Percentiles rank a stretch among this genome's conserved stretches.
Evolutionary conservation across 2,888 invertebrate genomes (phyloP).

Genomic region (Priocnemis perturbator): DNA sequence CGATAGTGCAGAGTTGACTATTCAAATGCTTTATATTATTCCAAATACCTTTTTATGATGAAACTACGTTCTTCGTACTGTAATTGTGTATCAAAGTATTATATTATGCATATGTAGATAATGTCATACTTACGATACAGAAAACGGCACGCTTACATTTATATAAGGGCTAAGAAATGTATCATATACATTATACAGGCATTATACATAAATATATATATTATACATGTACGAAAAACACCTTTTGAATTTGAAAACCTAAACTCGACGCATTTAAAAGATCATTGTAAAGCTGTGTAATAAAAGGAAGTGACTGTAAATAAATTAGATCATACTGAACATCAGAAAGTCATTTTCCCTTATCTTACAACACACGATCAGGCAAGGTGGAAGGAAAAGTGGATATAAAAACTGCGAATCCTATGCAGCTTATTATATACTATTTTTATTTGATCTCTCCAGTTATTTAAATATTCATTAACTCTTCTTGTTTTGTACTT

Average conservation of each 20-base stretch:
- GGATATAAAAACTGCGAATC: no score
- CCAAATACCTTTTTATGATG: slow-evolving; percentile 1
- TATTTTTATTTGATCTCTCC: no score
- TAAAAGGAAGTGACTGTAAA: background rate
- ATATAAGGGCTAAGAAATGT: slow-evolving; percentile 6
- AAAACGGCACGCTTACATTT: slow-evolving; percentile 2
- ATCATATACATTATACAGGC: slow-evolving; percentile 8
- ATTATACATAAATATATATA: slow-evolving; percentile 1
- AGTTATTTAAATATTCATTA: no score
- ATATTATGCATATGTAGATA: slow-evolving; percentile 17
- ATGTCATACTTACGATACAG: slow-evolving; percentile 9
- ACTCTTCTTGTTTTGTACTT: no score
- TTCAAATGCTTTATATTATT: background rate
- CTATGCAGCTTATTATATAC: no score
- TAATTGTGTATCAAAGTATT: slow-evolving; percentile 2
- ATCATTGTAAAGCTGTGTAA: slow-evolving; percentile 7
- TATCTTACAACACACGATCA: no score
- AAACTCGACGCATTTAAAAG: background rate
- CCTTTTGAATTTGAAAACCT: no score
- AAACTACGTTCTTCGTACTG: slow-evolving; percentile 1
- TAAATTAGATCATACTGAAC: background rate
- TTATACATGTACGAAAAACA: no score
- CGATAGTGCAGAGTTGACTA: slow-evolving; percentile 3
- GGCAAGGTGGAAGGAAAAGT: no score
- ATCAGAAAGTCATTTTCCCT: no score